Conservation (phyloP, 2,113 vertebrate genomes). For the Suricata suricatta region DNA sequence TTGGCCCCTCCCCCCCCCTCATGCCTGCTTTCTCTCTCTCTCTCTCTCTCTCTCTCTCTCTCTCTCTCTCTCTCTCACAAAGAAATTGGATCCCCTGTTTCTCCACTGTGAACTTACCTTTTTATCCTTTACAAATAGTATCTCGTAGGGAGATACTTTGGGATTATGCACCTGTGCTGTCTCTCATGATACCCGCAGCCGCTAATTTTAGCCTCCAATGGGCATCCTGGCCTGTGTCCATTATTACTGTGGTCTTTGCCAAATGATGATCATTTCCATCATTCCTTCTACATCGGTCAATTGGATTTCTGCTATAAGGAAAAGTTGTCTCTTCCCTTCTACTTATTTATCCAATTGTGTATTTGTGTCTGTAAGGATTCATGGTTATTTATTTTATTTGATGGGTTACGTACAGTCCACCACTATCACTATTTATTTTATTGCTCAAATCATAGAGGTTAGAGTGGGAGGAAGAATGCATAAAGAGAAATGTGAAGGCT, state of each 20-base stretch:
- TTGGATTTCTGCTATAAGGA: background rate
- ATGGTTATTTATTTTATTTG: background rate
- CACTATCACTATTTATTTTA: background rate
- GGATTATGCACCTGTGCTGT: no score
- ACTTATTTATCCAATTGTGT: background rate
- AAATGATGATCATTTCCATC: background rate
- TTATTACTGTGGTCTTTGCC: background rate
- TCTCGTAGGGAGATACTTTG: no score
- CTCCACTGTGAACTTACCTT: no score
- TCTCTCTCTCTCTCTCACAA: no score
- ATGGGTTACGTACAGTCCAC: background rate
- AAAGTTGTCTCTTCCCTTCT: background rate
- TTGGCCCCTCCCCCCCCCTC: no score
- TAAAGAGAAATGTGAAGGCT: background rate
- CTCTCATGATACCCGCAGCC: no score
- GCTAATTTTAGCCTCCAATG: no score
- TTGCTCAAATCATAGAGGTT: background rate
- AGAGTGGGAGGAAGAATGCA: background rate
- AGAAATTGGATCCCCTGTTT: no score
- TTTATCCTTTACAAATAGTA: no score
- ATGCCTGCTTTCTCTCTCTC: no score
- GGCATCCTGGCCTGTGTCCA: background rate
- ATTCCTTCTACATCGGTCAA: background rate
- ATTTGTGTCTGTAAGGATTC: background rate
- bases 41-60: no score